phyloP scores from a whole-genome alignment of 2,888 invertebrate genomes.

The Tupiocoris notatus region DNA sequence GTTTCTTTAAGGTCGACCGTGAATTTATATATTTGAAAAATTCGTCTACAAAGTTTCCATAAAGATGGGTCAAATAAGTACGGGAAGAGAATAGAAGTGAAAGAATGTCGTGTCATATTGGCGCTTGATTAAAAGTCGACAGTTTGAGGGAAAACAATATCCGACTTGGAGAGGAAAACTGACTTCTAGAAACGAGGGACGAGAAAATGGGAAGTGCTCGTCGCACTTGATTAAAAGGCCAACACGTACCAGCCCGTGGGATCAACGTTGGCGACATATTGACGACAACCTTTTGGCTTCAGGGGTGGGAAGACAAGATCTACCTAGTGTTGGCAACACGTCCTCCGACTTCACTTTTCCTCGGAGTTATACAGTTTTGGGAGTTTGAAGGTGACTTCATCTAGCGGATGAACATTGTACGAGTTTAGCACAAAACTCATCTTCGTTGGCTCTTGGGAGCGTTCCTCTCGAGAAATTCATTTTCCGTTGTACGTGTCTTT shows the following conservation, averaged over 20 bases:
- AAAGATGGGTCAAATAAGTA: too few species aligned
- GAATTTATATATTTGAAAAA: too few species aligned
- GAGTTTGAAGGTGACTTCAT: background rate
- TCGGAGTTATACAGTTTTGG: background rate
- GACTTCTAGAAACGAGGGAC: background rate
- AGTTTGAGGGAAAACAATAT: constrained; percentile 9
- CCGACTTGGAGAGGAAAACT: background rate
- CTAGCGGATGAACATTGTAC: constrained; percentile 21
- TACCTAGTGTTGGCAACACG: background rate
- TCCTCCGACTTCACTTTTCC: too few species aligned
- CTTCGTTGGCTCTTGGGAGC: constrained; percentile 1
- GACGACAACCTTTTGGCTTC: background rate
- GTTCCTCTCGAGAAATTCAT: background rate
- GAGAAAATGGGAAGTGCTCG: background rate
- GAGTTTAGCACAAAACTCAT: constrained; percentile 23
- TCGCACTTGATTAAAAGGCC: constrained; percentile 30
- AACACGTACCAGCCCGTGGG: background rate
- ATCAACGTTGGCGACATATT: background rate
- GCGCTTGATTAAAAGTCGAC: constrained; percentile 38
- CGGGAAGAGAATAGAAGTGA: background rate
- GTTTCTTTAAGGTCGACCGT: too few species aligned
- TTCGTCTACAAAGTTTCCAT: too few species aligned
- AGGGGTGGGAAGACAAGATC: background rate
- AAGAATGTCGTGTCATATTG: constrained; percentile 31
- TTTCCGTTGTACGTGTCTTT: background rate